Evolutionary conservation across 64 coral and sea anemone genomes (phyloP).

Genomic region (Actinia tenebrosa): DNA sequence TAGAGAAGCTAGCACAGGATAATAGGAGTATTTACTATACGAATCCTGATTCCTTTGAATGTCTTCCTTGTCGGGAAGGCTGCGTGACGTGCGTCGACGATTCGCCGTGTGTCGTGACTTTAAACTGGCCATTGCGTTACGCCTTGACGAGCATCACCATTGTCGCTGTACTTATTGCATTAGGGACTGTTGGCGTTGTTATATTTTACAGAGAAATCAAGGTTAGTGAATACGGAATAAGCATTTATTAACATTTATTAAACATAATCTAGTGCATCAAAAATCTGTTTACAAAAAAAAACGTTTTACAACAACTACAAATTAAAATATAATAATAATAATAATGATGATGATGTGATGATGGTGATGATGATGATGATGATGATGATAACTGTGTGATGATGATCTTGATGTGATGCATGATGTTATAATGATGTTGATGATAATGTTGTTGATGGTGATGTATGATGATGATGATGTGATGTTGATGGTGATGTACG

Average conservation of each 20-base stretch:
- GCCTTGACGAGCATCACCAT: conserved; percentile 54
- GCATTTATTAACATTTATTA: not conserved
- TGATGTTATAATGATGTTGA: too few species aligned
- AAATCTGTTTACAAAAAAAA: too few species aligned
- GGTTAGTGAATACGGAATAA: conserved; percentile 21
- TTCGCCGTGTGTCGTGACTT: conserved; percentile 74
- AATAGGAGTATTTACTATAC: conserved; percentile 41
- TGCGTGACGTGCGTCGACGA: conserved; percentile 67
- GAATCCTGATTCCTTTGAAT: conserved; percentile 61
- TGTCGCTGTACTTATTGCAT: conserved; percentile 38
- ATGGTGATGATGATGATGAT: too few species aligned
- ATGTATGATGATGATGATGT: too few species aligned
- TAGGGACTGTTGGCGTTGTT: conserved; percentile 49
- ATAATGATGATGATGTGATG: too few species aligned
- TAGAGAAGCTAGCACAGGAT: conserved; percentile 48
- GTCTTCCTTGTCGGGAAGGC: conserved; percentile 55
- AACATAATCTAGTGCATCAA: too few species aligned
- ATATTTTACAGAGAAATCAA: conserved; percentile 70
- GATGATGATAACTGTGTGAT: too few species aligned
- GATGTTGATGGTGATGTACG: too few species aligned
- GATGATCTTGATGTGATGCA: too few species aligned
- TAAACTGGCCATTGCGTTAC: conserved; percentile 74
- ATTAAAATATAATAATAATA: too few species aligned
- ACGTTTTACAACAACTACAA: too few species aligned
- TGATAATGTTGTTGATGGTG: too few species aligned